Percentiles rank a stretch among this genome's conserved stretches.
Evolutionary conservation across 2,797 vertebrate genomes (phyloP).

Genomic region (Chelon auratus): DNA sequence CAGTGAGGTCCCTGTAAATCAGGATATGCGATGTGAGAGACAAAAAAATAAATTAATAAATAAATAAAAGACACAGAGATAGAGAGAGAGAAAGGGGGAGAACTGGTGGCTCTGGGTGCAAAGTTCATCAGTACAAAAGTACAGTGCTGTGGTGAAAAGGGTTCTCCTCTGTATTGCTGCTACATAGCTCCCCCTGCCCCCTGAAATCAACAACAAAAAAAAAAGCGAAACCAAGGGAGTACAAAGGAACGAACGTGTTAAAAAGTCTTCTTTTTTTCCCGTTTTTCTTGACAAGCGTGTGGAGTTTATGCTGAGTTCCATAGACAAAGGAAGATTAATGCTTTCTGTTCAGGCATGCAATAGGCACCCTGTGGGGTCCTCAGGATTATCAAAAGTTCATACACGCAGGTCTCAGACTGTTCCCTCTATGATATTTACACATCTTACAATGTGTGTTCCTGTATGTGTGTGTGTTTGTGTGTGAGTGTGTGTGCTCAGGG

Average conservation of each 20-base stretch:
- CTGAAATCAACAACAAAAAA: slow-evolving; percentile 71
- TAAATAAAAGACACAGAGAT: not conserved
- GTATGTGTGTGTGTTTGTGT: slow-evolving; percentile 50
- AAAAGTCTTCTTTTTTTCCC: slow-evolving; percentile 72
- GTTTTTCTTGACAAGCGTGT: slow-evolving; percentile 77
- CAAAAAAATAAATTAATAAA: not conserved
- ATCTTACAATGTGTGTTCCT: slow-evolving; percentile 84
- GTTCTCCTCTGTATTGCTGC: slow-evolving; percentile 88
- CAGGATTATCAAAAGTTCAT: slow-evolving; percentile 88
- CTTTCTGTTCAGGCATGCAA: slow-evolving; percentile 91
- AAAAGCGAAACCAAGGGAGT: slow-evolving; percentile 66
- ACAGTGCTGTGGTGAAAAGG: slow-evolving; percentile 88
- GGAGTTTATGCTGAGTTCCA: slow-evolving; percentile 80
- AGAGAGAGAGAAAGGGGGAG: slow-evolving; percentile 73
- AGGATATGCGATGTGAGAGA: slow-evolving; percentile 61
- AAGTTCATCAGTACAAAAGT: slow-evolving; percentile 88
- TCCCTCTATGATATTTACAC: slow-evolving; percentile 87
- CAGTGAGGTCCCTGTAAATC: slow-evolving; percentile 75
- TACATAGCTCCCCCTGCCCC: slow-evolving; percentile 83
- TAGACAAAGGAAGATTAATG: slow-evolving; percentile 87
- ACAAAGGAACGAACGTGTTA: slow-evolving; percentile 70
- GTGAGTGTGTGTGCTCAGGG: slow-evolving; percentile 56
- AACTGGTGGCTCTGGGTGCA: slow-evolving; percentile 85
- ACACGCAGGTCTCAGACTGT: slow-evolving; percentile 82
- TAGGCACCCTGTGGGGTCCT: slow-evolving; percentile 92